Percentiles rank a stretch among this genome's conserved stretches.
Evolutionary conservation across 2,888 invertebrate genomes (phyloP).

Genomic region (Parasteatoda lunata): DNA sequence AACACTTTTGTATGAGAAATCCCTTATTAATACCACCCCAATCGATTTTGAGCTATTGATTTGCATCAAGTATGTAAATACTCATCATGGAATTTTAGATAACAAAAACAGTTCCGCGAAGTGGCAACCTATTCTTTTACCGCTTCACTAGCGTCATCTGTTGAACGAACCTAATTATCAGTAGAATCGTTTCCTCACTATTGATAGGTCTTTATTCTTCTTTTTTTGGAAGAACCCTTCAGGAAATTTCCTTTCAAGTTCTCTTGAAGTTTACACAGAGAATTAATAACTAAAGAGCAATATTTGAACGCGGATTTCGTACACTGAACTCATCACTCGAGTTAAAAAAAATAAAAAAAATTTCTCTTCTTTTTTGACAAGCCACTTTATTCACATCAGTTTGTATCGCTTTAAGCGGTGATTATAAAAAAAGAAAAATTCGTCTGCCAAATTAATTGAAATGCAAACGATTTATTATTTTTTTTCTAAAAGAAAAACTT

Average conservation of each 20-base stretch:
- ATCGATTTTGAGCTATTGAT: not conserved
- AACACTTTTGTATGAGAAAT: too few species aligned
- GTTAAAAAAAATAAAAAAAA: too few species aligned
- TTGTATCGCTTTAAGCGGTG: too few species aligned
- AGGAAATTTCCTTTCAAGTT: too few species aligned
- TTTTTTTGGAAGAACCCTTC: too few species aligned
- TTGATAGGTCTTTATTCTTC: too few species aligned
- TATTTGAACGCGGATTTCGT: constrained; percentile 1
- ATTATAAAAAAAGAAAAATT: too few species aligned
- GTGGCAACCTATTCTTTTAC: constrained; percentile 6
- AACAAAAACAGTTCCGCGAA: constrained; percentile 15
- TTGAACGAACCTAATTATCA: constrained; percentile 33
- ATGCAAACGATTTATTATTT: too few species aligned
- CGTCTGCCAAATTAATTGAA: too few species aligned
- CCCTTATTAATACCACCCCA: not conserved
- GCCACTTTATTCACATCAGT: too few species aligned
- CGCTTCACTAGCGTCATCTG: constrained; percentile 53
- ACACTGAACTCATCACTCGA: not conserved
- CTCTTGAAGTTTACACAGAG: not conserved
- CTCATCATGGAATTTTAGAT: not conserved
- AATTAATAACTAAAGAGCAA: not conserved
- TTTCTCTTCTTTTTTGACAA: too few species aligned
- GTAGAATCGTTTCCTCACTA: not conserved
- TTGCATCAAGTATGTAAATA: not conserved
- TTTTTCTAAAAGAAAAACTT: too few species aligned